A percentile compares a stretch with the other conserved stretches of the same genome.
Conservation (phyloP, 1,140 invertebrate genomes). For the Tribolium madens region DNA sequence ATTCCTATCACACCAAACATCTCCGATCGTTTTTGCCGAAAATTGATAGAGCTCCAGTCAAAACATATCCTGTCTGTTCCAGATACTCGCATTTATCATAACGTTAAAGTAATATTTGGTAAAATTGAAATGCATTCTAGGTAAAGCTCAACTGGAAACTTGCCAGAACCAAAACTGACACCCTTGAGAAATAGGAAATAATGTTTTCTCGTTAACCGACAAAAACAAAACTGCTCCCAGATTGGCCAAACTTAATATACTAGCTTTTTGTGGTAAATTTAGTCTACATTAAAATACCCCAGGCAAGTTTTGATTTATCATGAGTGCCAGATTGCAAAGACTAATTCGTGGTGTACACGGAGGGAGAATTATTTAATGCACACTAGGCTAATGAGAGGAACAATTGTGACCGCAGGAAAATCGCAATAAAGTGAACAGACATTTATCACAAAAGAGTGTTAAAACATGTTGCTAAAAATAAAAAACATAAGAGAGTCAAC, state of each 20-base stretch:
- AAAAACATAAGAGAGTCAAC: neutral
- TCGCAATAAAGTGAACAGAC: neutral
- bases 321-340: neutral
- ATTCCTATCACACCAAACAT: neutral
- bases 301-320: constrained; percentile 6
- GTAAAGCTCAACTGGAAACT: neutral
- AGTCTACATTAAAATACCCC: neutral
- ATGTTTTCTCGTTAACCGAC: constrained; percentile 1
- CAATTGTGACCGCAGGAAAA: constrained; percentile 16
- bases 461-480: neutral
- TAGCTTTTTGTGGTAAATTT: neutral
- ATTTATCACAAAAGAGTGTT: neutral
- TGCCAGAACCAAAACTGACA: neutral
- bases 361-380: constrained; percentile 8
- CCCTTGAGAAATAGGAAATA: constrained; percentile 13
- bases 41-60: neutral
- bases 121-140: constrained; percentile 27
- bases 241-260: neutral
- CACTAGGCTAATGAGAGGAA: neutral
- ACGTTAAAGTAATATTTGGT: neutral
- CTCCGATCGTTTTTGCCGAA: neutral
- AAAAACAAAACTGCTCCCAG: neutral
- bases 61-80: neutral
- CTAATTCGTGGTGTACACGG: constrained; percentile 12
- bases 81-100: constrained; percentile 12